Evolutionary conservation across 2,113 vertebrate species (phyloP), one percentile per base, ranked within the genome.

Genomic region (Motacilla tschutschensis): DNA sequence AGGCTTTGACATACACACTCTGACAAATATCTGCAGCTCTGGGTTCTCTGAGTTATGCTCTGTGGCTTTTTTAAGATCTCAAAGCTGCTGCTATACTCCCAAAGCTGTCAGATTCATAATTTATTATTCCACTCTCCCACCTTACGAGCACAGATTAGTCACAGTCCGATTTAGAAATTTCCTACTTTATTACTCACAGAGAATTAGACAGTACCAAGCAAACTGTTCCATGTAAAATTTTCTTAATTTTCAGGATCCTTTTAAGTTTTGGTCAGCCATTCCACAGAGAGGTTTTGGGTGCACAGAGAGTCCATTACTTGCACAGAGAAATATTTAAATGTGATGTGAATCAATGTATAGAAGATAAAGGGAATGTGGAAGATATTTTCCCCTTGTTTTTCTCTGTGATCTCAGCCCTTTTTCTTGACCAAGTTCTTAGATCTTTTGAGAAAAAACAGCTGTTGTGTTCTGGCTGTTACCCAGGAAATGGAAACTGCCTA

Each of bases 361-460:
- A 55, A 78, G 62, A 74, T 71, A 57, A 78, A 78, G 48, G 25
- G 26, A 92, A 78, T 14, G 9, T 15, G n/a, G 44, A 81, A 55
- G 40, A 21, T 71, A 59, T 40, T 78, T 92, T 16, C 5, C 22
- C 17, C 7, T 66, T 48, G 8, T 58, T 85, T 85, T 77, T 35
- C n/a, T 80, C 16, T 51, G 26, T 85, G 53, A 80, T 86, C 33
- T 91, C 60, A 86, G 44, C 48, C 36, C 21, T 63, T 79, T 85
- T 65, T 54, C 70, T 74, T 80, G 48, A 83, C 44, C 40, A 74
- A 54, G 11, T 72, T 91, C 60, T 58, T 65, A 44, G 36, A 50
- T 80, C 47, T 88, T 77, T 35, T 67, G 87, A 88, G 63, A 58
- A 76, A 82, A 87, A 92, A 5, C 82, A 90, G 50, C 75, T 87